Evolutionary conservation across 2,888 invertebrate species (phyloP).

Genomic region (Chrysomela aeneicollis): DNA sequence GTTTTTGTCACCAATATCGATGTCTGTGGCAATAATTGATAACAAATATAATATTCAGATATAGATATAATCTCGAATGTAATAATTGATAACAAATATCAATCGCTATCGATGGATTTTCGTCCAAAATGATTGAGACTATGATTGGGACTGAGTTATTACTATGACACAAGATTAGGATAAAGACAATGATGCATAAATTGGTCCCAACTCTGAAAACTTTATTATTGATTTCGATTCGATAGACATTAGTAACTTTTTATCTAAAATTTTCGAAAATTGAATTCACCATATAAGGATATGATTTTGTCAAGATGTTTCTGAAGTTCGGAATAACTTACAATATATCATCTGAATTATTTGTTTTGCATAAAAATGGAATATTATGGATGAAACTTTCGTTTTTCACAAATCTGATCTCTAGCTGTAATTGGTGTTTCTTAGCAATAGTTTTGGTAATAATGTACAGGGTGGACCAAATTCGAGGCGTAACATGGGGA

Average conservation of each 20-base stretch:
- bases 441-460: slow-evolving; percentile 11
- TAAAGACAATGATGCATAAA: too few relatives aligned
- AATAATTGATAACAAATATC: too few relatives aligned
- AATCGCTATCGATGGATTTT: too few relatives aligned
- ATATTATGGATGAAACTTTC: background rate
- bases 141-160: too few relatives aligned
- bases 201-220: slow-evolving; percentile 1
- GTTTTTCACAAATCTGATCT: background rate
- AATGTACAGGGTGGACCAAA: too few relatives aligned
- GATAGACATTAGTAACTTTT: slow-evolving; percentile 9
- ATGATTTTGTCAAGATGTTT: background rate
- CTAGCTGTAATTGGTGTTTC: slow-evolving; percentile 9
- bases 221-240: slow-evolving; percentile 8
- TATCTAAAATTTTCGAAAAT: slow-evolving; percentile 4
- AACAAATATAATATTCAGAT: too few relatives aligned
- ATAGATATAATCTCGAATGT: too few relatives aligned
- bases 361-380: background rate
- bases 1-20: too few relatives aligned
- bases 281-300: background rate
- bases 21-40: too few relatives aligned
- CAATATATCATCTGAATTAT: background rate
- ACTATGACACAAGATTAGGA: too few relatives aligned
- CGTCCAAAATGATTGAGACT: too few relatives aligned
- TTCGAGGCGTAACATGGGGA: too few relatives aligned
- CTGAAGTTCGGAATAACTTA: background rate